Conservation (phyloP, 2,113 vertebrate genomes). For the Ciconia stormi region DNA sequence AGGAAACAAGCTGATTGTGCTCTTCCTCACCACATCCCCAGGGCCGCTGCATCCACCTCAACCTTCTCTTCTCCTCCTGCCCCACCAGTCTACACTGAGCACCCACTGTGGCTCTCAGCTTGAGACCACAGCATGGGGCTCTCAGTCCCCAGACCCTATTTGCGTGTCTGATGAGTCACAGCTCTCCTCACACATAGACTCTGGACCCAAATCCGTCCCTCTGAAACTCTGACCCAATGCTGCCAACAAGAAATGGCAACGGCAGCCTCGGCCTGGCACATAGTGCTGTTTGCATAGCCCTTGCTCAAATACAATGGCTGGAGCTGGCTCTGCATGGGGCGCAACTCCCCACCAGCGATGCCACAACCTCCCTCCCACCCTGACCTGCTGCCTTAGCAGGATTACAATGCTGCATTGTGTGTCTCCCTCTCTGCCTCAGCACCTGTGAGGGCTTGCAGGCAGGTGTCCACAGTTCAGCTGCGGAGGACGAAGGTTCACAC, state of each 20-base stretch:
- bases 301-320: constrained; percentile 42
- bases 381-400: background rate
- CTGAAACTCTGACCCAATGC: background rate
- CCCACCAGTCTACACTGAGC: background rate
- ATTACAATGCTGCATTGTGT: background rate
- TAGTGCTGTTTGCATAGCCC: constrained; percentile 45
- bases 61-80: background rate
- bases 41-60: background rate
- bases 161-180: background rate
- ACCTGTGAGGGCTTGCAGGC: accelerated
- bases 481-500: background rate
- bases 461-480: background rate
- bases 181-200: constrained; percentile 30
- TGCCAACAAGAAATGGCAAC: background rate
- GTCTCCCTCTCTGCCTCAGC: background rate
- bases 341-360: background rate
- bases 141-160: background rate
- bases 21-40: background rate
- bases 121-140: background rate
- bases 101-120: background rate
- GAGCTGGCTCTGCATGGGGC: background rate
- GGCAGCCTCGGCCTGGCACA: background rate
- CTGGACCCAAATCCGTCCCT: constrained; percentile 10
- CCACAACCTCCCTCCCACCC: background rate
- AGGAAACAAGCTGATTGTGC: accelerated